Evolutionary conservation across 2,888 invertebrate genomes (phyloP).

Genomic region (Lysandra bellargus): DNA sequence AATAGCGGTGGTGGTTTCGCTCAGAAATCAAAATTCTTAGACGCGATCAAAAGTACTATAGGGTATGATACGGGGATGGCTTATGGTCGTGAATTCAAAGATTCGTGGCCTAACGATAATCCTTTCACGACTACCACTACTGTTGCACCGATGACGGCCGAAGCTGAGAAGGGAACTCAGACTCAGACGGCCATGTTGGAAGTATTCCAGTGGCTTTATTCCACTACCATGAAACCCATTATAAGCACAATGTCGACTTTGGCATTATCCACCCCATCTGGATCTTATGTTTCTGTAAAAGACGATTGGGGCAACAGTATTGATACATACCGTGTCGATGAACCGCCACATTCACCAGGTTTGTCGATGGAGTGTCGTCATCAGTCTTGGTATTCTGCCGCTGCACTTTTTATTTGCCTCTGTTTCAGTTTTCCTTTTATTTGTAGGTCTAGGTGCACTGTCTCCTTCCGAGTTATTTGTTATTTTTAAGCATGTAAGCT

Average conservation of each 20-base stretch:
- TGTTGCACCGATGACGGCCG: conserved; percentile 63
- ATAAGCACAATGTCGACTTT: conserved; percentile 66
- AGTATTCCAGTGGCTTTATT: conserved; percentile 76
- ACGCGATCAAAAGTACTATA: conserved; percentile 74
- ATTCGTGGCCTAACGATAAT: conserved; percentile 75
- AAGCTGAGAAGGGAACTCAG: conserved; percentile 71
- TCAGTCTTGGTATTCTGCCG: conserved; percentile 60
- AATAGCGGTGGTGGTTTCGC: conserved; percentile 69
- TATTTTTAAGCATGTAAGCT: conserved; percentile 35
- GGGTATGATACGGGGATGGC: conserved; percentile 69
- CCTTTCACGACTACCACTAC: conserved; percentile 75
- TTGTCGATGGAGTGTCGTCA: conserved; percentile 75
- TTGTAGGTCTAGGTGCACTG: conserved; percentile 51
- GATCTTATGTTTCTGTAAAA: conserved; percentile 59
- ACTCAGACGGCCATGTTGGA: conserved; percentile 77
- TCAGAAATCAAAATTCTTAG: conserved; percentile 75
- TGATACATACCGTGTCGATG: conserved; percentile 76
- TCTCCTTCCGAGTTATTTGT: conserved; percentile 41
- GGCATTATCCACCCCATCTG: conserved; percentile 55
- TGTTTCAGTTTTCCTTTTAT: conserved; percentile 50
- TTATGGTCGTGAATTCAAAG: conserved; percentile 66
- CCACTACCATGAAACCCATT: conserved; percentile 73
- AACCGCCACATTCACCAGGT: conserved; percentile 78
- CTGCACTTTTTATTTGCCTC: conserved; percentile 71
- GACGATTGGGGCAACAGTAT: conserved; percentile 76